These are phyloP conservation scores for Archocentrus centrarchus DNA, from an alignment of 2,113 vertebrate species.

Conservation along the genomic window DNA sequence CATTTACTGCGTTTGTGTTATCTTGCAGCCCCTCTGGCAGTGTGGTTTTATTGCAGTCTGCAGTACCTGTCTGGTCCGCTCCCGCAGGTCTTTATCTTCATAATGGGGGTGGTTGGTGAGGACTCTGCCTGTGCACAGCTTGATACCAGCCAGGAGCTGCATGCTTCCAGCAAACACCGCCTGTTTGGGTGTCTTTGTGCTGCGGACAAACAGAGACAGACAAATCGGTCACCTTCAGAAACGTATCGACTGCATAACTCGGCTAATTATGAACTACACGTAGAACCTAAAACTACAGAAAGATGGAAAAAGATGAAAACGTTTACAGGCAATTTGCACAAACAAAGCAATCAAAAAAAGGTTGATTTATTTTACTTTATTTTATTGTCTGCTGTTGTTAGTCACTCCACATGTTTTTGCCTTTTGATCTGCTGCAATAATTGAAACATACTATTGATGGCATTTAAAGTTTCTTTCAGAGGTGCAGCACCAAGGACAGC, in stretches of 20 bases:
- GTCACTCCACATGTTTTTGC: neutral
- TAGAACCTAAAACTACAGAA: neutral
- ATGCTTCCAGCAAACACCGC: slow-evolving; percentile 98
- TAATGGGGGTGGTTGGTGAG: slow-evolving; percentile 98
- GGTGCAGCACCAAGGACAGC: slow-evolving; percentile 32
- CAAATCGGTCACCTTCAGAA: slow-evolving; percentile 5
- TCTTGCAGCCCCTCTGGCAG: slow-evolving; percentile 2
- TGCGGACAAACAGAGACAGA: slow-evolving; percentile 67
- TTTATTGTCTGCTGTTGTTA: slow-evolving; percentile 11
- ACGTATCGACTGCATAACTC: neutral
- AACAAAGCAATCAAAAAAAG: slow-evolving; percentile 19
- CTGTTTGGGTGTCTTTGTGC: slow-evolving; percentile 87
- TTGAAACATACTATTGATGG: neutral
- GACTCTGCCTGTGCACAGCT: slow-evolving; percentile 94
- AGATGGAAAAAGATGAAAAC: neutral
- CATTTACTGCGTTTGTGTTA: slow-evolving; percentile 5
- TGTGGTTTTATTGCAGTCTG: neutral
- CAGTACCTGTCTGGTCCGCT: slow-evolving; percentile 92
- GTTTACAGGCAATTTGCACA: slow-evolving; percentile 9
- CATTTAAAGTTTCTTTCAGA: slow-evolving; percentile 21
- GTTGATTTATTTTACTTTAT: slow-evolving; percentile 23
- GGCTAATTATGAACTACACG: neutral
- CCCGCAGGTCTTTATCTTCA: slow-evolving; percentile 91
- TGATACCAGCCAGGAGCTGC: slow-evolving; percentile 97
- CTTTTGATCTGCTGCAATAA: slow-evolving; percentile 29